These are phyloP conservation scores for Epizoanthus stellaris DNA, from an alignment of 92 coral and sea anemone genomes.

Conservation along the genomic window DNA sequence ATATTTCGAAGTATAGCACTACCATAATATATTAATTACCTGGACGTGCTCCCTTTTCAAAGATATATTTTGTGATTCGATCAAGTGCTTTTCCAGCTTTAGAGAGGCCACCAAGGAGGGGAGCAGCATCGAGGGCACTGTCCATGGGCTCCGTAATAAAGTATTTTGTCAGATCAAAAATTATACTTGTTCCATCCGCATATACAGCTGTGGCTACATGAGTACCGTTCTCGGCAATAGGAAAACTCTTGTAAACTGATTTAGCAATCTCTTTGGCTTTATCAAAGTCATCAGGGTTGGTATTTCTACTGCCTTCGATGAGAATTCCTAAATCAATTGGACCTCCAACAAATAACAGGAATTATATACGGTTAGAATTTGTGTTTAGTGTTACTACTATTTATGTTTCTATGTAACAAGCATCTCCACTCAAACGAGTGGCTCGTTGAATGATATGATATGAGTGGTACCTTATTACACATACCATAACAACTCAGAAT, in stretches of 20 bases:
- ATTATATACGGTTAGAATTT: background rate
- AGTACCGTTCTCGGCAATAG: constrained; percentile 70
- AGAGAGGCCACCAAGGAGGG: constrained; percentile 71
- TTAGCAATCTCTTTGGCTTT: constrained; percentile 76
- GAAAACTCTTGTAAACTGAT: constrained; percentile 68
- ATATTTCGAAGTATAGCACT: no score
- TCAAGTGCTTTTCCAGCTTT: constrained; percentile 69
- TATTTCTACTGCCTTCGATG: constrained; percentile 83
- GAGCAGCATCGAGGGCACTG: constrained; percentile 60
- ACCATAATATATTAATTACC: constrained; percentile 17
- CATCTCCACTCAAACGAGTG: background rate
- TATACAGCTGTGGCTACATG: constrained; percentile 81
- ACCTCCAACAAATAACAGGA: constrained; percentile 16
- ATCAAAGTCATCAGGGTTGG: constrained; percentile 73
- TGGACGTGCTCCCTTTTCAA: constrained; percentile 69
- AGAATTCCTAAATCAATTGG: constrained; percentile 83
- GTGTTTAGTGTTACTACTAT: no score
- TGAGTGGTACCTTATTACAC: no score
- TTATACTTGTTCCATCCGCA: constrained; percentile 59
- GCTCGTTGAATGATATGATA: no score
- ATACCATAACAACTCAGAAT: no score
- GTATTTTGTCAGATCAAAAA: constrained; percentile 68
- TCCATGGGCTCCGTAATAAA: constrained; percentile 71
- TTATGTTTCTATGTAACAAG: background rate
- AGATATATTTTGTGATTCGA: constrained; percentile 57